A percentile compares a stretch with the other conserved stretches of the same genome.
These are phyloP conservation scores for Drosophila dunni DNA, from an alignment of 1,140 invertebrate species.

Conservation along the genomic window DNA sequence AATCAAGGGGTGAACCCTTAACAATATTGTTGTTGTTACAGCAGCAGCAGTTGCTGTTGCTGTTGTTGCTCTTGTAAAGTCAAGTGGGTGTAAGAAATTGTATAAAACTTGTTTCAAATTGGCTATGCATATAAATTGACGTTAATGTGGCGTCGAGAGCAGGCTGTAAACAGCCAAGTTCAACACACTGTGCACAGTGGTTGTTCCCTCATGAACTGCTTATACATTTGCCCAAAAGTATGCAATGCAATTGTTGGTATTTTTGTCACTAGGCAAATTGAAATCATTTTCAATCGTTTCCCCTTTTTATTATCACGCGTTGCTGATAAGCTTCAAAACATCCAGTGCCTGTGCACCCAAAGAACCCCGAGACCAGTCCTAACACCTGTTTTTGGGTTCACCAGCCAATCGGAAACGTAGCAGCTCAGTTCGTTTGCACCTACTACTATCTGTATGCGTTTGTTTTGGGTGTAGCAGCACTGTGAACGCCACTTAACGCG, in stretches of 20 bases:
- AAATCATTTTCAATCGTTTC: conserved; percentile 56
- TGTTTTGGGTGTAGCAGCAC: conserved; percentile 1
- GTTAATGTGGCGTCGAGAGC: conserved; percentile 67
- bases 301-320: conserved; percentile 34
- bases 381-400: conserved; percentile 56
- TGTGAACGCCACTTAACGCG: not conserved
- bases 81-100: conserved; percentile 84
- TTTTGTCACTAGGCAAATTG: conserved; percentile 5
- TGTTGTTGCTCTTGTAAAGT: conserved; percentile 60
- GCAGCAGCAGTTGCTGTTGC: conserved; percentile 32
- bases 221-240: conserved; percentile 52
- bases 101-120: conserved; percentile 84
- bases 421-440: conserved; percentile 19
- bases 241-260: conserved; percentile 33
- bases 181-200: conserved; percentile 4
- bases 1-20: conserved; percentile 33
- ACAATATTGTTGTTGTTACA: conserved; percentile 21
- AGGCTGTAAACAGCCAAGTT: conserved; percentile 7
- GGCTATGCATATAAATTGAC: conserved; percentile 85
- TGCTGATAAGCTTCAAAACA: conserved; percentile 15
- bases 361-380: not conserved
- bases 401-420: conserved; percentile 12
- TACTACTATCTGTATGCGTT: conserved; percentile 7
- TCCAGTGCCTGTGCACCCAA: conserved; percentile 27
- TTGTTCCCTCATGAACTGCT: conserved; percentile 9